These are phyloP conservation scores for Botia almorhae DNA, from an alignment of 2,797 vertebrate species.

Conservation along the genomic window DNA sequence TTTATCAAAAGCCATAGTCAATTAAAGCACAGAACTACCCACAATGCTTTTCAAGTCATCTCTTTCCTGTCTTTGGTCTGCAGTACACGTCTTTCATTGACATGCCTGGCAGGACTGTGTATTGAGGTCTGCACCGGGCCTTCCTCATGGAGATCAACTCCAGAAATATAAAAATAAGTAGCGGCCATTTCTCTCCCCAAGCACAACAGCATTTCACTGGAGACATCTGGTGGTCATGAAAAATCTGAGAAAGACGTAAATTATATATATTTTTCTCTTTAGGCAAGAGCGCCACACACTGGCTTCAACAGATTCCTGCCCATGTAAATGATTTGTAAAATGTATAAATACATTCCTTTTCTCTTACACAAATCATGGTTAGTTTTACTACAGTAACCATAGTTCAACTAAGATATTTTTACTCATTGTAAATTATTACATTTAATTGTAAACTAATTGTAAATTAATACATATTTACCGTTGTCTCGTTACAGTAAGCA, in stretches of 20 bases:
- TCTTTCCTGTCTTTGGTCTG: slow-evolving; percentile 12
- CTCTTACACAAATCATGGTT: too few relatives aligned
- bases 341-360: too few relatives aligned
- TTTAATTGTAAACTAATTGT: too few relatives aligned
- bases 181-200: too few relatives aligned
- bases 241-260: too few relatives aligned
- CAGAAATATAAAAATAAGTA: neutral
- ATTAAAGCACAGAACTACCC: neutral
- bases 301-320: neutral
- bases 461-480: too few relatives aligned
- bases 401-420: too few relatives aligned
- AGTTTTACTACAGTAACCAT: too few relatives aligned
- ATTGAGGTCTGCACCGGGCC: neutral
- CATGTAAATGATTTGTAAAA: too few relatives aligned
- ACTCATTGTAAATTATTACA: too few relatives aligned
- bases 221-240: slow-evolving; percentile 23
- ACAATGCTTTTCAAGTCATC: neutral
- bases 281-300: slow-evolving; percentile 14
- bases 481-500: too few relatives aligned
- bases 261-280: neutral
- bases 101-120: slow-evolving; percentile 20
- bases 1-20: neutral
- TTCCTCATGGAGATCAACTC: neutral
- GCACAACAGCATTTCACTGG: neutral
- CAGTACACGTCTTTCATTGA: slow-evolving; percentile 12